A percentile compares a stretch with the other conserved stretches of the same genome.
phyloP scores from a whole-genome alignment of 2,113 vertebrate species.

The Telmatochromis sp. region DNA sequence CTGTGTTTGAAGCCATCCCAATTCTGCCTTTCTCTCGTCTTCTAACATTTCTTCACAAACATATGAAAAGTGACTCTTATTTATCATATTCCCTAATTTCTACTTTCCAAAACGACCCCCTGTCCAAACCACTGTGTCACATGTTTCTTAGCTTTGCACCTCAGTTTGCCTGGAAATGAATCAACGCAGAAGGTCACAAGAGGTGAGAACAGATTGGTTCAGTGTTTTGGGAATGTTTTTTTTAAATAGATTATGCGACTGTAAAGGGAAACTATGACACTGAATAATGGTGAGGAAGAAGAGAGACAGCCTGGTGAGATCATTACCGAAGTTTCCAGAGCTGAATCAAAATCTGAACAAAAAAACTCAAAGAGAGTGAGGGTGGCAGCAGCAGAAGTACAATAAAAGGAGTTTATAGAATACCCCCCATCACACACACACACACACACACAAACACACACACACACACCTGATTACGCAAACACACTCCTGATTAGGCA shows the following conservation, averaged over 20 bases:
- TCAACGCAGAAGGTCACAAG: not conserved
- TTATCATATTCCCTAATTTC: not conserved
- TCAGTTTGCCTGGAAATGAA: not conserved
- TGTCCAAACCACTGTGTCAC: not conserved
- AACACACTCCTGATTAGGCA: slow-evolving; percentile 38
- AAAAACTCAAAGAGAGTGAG: not conserved
- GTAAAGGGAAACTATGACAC: not conserved
- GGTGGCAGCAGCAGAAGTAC: not conserved
- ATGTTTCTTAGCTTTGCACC: not conserved
- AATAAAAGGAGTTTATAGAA: not conserved
- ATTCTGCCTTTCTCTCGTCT: not conserved
- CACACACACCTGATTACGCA: not conserved
- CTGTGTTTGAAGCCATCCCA: not conserved
- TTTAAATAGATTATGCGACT: not conserved
- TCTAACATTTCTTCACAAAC: not conserved
- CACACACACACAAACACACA: not conserved
- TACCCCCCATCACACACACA: not conserved
- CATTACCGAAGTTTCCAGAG: not conserved
- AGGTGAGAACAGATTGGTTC: not conserved
- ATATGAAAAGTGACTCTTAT: not conserved
- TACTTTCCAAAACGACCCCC: not conserved
- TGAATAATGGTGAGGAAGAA: not conserved
- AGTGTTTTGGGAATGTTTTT: not conserved
- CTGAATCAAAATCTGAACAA: not conserved
- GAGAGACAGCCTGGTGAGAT: not conserved